Evolutionary conservation across 1,140 invertebrate species (phyloP).

Genomic region (Pachypsylla venusta): DNA sequence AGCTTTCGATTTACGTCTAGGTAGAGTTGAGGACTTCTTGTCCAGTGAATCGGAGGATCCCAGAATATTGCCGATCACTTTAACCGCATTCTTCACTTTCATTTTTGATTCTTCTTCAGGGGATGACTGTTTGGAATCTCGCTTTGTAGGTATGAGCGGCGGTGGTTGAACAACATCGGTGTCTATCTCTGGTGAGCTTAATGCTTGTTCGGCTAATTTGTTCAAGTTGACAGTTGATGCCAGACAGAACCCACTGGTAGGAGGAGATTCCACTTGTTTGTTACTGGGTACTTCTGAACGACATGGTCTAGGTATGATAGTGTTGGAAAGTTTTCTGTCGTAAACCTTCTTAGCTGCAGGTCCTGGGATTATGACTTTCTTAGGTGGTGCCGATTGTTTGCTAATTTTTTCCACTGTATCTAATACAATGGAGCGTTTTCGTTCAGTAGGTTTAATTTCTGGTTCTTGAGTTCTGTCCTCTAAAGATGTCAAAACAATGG

Average conservation of each 20-base stretch:
- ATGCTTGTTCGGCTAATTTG: conserved; percentile 23
- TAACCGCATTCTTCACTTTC: conserved; percentile 21
- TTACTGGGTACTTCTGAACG: neutral
- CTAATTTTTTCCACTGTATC: conserved; percentile 56
- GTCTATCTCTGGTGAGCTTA: conserved; percentile 11
- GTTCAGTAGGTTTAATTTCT: conserved; percentile 27
- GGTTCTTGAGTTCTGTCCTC: too few relatives aligned
- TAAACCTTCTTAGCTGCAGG: conserved; percentile 55
- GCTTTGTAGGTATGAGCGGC: neutral
- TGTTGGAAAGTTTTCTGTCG: conserved; percentile 52
- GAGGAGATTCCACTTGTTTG: conserved; percentile 11
- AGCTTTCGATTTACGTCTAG: conserved; percentile 32
- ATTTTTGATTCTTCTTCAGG: neutral
- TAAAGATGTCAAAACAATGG: too few relatives aligned
- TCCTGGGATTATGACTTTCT: conserved; percentile 13
- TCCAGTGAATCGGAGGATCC: neutral
- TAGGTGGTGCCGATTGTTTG: conserved; percentile 32
- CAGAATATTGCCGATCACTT: conserved; percentile 15
- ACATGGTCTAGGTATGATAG: conserved; percentile 1
- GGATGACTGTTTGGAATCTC: too few relatives aligned
- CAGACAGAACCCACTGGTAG: conserved; percentile 19
- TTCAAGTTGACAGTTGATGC: conserved; percentile 25
- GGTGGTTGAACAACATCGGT: neutral
- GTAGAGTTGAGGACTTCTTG: conserved; percentile 21
- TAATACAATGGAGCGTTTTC: conserved; percentile 48